Conservation (phyloP, 1,140 invertebrate genomes). For the Gyrodactylus bullatarudis region DNA sequence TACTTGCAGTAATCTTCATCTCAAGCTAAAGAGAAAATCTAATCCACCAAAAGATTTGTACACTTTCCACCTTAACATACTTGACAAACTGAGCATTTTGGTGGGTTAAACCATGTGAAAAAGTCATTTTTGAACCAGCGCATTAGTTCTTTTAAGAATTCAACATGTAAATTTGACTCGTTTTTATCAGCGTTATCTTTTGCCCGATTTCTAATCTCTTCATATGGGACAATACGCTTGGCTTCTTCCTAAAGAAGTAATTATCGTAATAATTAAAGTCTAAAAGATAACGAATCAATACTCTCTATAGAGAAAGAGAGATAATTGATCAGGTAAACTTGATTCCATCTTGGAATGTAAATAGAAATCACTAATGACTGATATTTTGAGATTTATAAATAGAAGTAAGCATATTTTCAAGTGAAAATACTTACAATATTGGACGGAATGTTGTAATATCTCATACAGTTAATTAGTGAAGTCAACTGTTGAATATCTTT, state of each 20-base stretch:
- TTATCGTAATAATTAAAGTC: too few species aligned
- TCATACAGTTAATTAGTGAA: neutral
- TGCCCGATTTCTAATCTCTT: neutral
- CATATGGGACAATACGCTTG: neutral
- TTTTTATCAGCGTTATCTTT: neutral
- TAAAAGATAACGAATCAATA: too few species aligned
- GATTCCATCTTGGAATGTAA: too few species aligned
- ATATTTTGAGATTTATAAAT: too few species aligned
- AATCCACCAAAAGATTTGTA: neutral
- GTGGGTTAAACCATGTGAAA: conserved; percentile 53
- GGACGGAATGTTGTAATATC: neutral
- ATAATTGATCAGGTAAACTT: too few species aligned
- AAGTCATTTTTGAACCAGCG: conserved; percentile 25
- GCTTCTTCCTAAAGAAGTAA: too few species aligned
- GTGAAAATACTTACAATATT: too few species aligned
- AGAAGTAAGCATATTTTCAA: too few species aligned
- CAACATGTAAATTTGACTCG: too few species aligned
- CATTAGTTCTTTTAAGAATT: neutral
- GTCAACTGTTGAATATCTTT: too few species aligned
- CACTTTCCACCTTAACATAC: conserved; percentile 21
- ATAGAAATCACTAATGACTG: too few species aligned
- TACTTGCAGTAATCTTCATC: conserved; percentile 10
- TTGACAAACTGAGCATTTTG: conserved; percentile 34
- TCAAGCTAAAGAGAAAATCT: conserved; percentile 15
- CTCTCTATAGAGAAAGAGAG: too few species aligned